Evolutionary conservation across 2,113 vertebrate genomes (phyloP).

Genomic region (Elephantulus edwardii): DNA sequence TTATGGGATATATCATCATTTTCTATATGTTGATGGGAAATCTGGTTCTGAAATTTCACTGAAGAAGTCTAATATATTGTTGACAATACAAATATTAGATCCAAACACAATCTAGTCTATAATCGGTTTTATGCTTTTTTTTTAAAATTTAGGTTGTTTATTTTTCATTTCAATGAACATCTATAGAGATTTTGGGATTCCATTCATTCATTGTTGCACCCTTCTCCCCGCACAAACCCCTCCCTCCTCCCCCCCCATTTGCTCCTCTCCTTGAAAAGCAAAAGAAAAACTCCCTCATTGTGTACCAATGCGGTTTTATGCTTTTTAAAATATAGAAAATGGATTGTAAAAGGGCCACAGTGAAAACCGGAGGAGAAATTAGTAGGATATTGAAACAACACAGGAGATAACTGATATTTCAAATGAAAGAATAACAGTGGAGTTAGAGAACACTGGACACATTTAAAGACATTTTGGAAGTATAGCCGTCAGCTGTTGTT

Average conservation of each 20-base stretch:
- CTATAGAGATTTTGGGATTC: too few relatives aligned
- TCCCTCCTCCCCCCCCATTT: too few relatives aligned
- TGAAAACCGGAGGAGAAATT: background rate
- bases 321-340: background rate
- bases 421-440: background rate
- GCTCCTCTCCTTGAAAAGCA: too few relatives aligned
- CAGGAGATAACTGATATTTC: background rate
- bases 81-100: too few relatives aligned
- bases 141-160: too few relatives aligned
- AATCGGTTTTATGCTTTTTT: background rate
- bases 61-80: background rate
- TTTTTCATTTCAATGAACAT: too few relatives aligned
- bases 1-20: too few relatives aligned
- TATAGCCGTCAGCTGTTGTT: background rate
- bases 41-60: background rate
- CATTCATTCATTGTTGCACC: too few relatives aligned
- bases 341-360: background rate
- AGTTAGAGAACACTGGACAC: background rate
- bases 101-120: too few relatives aligned
- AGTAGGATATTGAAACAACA: background rate
- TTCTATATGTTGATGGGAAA: background rate
- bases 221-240: too few relatives aligned
- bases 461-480: background rate
- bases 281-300: too few relatives aligned
- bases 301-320: too few relatives aligned